Evolutionary conservation across 2,797 vertebrate species (phyloP), one percentile per base, ranked within the genome.

Genomic region (Micrastur ruficollis): DNA sequence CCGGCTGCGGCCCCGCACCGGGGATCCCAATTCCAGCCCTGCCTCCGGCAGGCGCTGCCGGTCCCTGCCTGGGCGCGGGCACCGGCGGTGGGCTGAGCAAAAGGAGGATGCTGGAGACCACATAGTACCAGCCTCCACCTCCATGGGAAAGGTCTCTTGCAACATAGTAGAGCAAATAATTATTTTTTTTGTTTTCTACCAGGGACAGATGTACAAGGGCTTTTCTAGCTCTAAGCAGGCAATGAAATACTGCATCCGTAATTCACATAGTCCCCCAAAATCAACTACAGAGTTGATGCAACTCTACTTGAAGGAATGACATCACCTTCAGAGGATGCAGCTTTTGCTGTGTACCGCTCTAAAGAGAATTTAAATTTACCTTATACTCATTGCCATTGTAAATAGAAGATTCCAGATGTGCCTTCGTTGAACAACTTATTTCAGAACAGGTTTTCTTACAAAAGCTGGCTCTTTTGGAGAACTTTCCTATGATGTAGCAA

Each of bases 1-100:
- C 89, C 85, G 81, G 96, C 97, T 86, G 38, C 95, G 81, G 98
- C 89, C 89, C 86, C 26, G 5, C 14, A 59, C 61, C 6, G 53
- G 67, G 52, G 70, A 93, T 95, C 91, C 84, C 79, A 42, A 12
- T 66, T 53, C 81, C 89, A 94, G 42, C 62, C 78, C 85, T 72
- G 68, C 82, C 86, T 87, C 12, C 12, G 20, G 50, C 82, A 44
- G 49, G 21, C 29, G 3, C 53, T 73, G 71, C 81, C 5, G 0
- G 55, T 72, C 67, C 86, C 65, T 67, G 59, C 88, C 79, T 52
- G 67, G 16, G 9, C 22, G 8, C 5, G 1, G 59, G 59, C 42
- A 11, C 71, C 0, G 12, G 40, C 1, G 1, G 2, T 6, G 38
- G 52, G 58, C 76, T 70, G 66, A 29, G 75, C 3, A 0, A 25